Evolutionary conservation across 2,113 vertebrate genomes (phyloP), one percentile per base, ranked within the genome.

Genomic region (Tor tambroides): DNA sequence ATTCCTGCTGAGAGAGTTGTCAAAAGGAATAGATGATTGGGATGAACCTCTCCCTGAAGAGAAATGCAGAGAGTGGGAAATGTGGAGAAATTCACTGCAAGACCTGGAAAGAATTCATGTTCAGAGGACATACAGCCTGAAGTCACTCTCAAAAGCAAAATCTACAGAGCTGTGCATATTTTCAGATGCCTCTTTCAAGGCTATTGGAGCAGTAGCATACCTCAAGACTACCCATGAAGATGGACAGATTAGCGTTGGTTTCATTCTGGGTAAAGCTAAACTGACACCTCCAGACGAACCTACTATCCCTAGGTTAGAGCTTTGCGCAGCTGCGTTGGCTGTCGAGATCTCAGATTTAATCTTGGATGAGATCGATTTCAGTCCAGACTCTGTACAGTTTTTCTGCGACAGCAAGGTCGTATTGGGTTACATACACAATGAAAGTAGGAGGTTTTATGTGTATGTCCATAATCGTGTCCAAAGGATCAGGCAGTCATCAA

Each of bases 131-230:
- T 77, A 49, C 41, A 77, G 38, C 11, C 8, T 23, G 56, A 59
- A 59, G 21, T 59, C 56, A n/a, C 21, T 59, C 21, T 59, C 56
- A 59, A 59, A 23, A 5, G 74, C 21, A 43, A n/a, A 43, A 15
- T 6, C 8, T n/a, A 10, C 11, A n/a, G 74, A 49, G 38, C 38
- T 49, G 61, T 63, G 61, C 15, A 54, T 17, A 54, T 51, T n/a
- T 43, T n/a, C 9, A 43, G 49, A 51, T 51, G 49, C 49, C 49
- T 51, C 49, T 12, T 51, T 17, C 49, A 51, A 51, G 12, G 74
- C 74, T 35, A 76, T 49, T 41, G 74, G 74, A 23, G 74, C 35
- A 14, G 38, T 76, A 23, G 74, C 74, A 23, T 76, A 46, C 41
- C 74, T 76, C 1, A 76, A 41, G 43, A 41, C 17, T 43, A 10